phyloP scores from a whole-genome alignment of 2,113 vertebrate species.

The Oncorhynchus mykiss region DNA sequence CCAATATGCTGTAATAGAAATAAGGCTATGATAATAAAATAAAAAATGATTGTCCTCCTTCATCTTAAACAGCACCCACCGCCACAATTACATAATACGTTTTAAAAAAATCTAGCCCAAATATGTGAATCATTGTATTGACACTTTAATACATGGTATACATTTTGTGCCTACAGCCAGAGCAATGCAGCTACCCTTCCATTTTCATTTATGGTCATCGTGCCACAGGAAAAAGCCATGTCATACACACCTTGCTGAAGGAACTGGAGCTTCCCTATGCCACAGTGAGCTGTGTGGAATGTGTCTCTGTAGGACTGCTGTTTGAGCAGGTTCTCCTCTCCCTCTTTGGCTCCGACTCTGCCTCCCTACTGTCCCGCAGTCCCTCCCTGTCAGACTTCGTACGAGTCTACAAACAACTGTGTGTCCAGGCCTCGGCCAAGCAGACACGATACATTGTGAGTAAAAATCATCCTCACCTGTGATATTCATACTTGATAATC shows the following conservation, averaged over 20 bases:
- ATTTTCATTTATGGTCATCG: constrained; percentile 95
- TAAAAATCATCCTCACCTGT: constrained; percentile 30
- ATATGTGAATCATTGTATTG: not conserved
- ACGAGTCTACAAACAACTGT: constrained; percentile 80
- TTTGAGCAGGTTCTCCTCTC: constrained; percentile 86
- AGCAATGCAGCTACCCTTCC: constrained; percentile 88
- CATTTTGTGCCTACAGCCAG: constrained; percentile 71
- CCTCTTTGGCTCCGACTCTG: constrained; percentile 71
- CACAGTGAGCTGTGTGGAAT: constrained; percentile 87
- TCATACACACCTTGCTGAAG: constrained; percentile 82
- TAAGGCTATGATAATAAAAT: too few relatives aligned
- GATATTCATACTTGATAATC: not conserved
- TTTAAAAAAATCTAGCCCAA: too few relatives aligned
- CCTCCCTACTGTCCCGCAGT: constrained; percentile 68
- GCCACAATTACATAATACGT: too few relatives aligned
- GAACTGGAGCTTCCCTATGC: constrained; percentile 87
- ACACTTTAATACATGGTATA: not conserved
- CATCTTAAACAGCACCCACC: too few relatives aligned
- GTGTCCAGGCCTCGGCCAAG: constrained; percentile 60
- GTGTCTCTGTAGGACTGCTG: constrained; percentile 81
- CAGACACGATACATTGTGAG: constrained; percentile 92
- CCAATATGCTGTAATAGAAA: too few relatives aligned
- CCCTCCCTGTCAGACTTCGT: constrained; percentile 89
- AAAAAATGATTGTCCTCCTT: too few relatives aligned
- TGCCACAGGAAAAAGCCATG: constrained; percentile 92